Conservation (phyloP, 2,888 invertebrate species). For the Melangyna quadrimaculata region DNA sequence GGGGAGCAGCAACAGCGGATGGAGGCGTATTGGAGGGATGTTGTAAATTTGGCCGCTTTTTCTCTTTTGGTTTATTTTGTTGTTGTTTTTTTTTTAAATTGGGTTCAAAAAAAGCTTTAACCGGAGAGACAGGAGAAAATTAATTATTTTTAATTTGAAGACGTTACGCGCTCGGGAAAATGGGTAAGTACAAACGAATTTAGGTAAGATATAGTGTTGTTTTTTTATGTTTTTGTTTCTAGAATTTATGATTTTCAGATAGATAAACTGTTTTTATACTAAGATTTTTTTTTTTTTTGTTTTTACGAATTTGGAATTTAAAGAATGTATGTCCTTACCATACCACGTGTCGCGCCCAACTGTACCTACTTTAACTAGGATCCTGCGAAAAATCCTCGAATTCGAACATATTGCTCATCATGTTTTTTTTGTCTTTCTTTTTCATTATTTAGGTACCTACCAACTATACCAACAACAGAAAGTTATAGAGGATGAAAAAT, state of each 20-base stretch:
- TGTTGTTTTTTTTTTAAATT: slow-evolving; percentile 15
- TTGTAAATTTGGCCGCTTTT: slow-evolving; percentile 58
- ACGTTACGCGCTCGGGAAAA: slow-evolving; percentile 6
- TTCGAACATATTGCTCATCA: slow-evolving; percentile 67
- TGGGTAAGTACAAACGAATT: slow-evolving; percentile 20
- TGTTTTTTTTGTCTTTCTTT: slow-evolving; percentile 9
- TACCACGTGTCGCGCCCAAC: slow-evolving; percentile 75
- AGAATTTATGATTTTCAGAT: neutral
- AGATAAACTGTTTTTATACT: neutral
- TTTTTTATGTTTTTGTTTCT: neutral
- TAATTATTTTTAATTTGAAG: slow-evolving; percentile 8
- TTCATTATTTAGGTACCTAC: slow-evolving; percentile 21
- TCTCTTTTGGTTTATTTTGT: slow-evolving; percentile 44
- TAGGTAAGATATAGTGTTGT: neutral
- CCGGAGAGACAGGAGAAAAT: slow-evolving; percentile 38
- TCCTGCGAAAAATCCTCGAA: slow-evolving; percentile 71
- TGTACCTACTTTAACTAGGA: slow-evolving; percentile 73
- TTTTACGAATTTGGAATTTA: slow-evolving; percentile 16
- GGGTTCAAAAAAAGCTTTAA: slow-evolving; percentile 35
- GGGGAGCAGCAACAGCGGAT: neutral
- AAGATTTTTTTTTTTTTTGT: neutral
- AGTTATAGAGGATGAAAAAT: slow-evolving; percentile 59
- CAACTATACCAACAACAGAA: slow-evolving; percentile 34
- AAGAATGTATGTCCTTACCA: slow-evolving; percentile 73
- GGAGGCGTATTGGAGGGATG: slow-evolving; percentile 25